Conservation (phyloP, 2,797 vertebrate genomes). For the Pipistrellus kuhlii region DNA sequence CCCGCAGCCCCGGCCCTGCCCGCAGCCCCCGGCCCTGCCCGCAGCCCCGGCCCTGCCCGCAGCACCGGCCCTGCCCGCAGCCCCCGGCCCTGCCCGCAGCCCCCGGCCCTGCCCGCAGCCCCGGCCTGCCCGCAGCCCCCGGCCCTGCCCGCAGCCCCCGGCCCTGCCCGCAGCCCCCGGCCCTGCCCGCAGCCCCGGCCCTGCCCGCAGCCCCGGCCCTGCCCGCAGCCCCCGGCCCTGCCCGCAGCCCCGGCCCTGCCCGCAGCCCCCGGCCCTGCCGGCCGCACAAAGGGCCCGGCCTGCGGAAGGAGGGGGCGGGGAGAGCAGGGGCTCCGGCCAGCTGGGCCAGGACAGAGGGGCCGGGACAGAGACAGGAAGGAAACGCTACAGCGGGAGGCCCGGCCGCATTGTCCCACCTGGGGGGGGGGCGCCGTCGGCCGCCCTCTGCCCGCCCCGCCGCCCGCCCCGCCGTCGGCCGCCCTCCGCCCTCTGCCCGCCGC, state of each 20-base stretch:
- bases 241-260: too few relatives aligned
- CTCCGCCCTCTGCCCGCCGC: neutral
- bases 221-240: rapidly evolving
- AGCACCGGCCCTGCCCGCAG: too few relatives aligned
- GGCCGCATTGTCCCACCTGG: slow-evolving; percentile 77
- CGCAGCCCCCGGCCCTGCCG: rapidly evolving
- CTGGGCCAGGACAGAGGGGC: neutral
- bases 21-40: neutral
- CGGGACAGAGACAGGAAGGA: slow-evolving; percentile 76
- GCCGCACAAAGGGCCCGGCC: neutral
- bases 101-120: neutral
- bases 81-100: too few relatives aligned
- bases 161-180: neutral
- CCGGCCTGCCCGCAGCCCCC: neutral
- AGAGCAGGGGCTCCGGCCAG: slow-evolving; percentile 48
- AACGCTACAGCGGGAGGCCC: neutral
- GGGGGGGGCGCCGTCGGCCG: neutral
- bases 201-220: too few relatives aligned
- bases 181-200: rapidly evolving
- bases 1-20: too few relatives aligned
- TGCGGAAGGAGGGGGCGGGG: neutral
- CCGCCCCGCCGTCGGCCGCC: neutral
- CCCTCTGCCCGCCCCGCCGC: neutral
- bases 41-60: rapidly evolving
- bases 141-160: neutral